A percentile compares a stretch with the other conserved stretches of the same genome.
Conservation (phyloP, 2,797 vertebrate species). For the Rhynchonycteris naso region DNA sequence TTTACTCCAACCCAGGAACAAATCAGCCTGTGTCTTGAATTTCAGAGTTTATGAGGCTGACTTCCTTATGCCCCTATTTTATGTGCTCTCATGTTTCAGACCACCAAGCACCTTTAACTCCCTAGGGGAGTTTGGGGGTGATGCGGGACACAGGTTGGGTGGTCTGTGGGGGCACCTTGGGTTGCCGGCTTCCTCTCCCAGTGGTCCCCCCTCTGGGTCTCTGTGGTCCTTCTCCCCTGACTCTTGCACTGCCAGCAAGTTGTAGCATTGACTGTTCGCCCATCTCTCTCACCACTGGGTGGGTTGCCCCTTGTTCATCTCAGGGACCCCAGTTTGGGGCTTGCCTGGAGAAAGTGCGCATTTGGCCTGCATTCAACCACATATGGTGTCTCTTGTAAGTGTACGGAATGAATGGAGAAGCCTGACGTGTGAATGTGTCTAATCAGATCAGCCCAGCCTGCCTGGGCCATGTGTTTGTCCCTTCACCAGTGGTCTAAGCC, state of each 20-base stretch:
- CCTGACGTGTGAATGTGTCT: rapidly evolving
- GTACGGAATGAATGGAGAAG: rapidly evolving
- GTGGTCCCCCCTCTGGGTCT: rapidly evolving
- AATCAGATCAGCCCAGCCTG: neutral
- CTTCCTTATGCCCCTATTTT: rapidly evolving
- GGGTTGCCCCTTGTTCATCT: neutral
- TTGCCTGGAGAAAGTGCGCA: neutral
- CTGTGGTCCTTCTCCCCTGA: rapidly evolving
- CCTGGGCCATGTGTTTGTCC: rapidly evolving
- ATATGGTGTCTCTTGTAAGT: rapidly evolving
- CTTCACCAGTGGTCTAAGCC: neutral
- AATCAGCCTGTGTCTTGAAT: neutral
- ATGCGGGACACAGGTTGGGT: rapidly evolving
- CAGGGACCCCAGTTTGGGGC: neutral
- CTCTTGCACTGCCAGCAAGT: neutral
- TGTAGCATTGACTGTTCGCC: rapidly evolving
- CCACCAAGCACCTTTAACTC: neutral
- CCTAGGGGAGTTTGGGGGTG: neutral
- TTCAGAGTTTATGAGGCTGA: neutral
- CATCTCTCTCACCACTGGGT: neutral
- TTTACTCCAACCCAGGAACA: neutral
- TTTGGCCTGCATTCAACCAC: too few relatives aligned
- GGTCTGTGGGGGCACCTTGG: neutral
- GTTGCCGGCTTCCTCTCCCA: neutral
- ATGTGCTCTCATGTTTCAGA: neutral